Base-by-base conservation (phyloP, 1,140 invertebrate species). In the Eufriesea mexicana region DNA sequence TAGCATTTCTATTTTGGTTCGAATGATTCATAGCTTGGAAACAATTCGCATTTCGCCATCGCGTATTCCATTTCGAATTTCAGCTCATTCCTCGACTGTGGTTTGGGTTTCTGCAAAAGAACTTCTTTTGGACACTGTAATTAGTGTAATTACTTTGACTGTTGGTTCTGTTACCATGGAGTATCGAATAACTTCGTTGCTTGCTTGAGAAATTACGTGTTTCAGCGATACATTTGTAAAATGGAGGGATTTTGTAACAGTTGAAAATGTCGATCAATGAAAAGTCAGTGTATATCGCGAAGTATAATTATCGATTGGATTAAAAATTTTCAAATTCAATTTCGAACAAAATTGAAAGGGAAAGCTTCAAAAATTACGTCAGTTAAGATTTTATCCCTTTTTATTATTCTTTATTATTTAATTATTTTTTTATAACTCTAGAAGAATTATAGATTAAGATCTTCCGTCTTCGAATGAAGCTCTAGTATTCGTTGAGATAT, bases 231-330 rank as follows among this genome's bases (percentile, higher is more conserved):
- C 2, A 4, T 67, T 47, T 10, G 0, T 20, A 16, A 23, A 35
- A 8, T 8, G 1, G 35, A 2, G 10, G 4, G 5, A 5, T 5
- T 68, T 68, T 47, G 14, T 4, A 47, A 20, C 51, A 49, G 2
- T 20, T 6, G 4, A 42, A n/a, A 2, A 57, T 57, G 1, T 83
- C 51, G 84, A 42, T 76, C 84, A 83, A 66, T 86, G 79, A 74
- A 86, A 86, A 86, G 78, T 73, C 57, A 54, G 6, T 18, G 49
- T 25, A 35, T 18, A 62, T 23, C 16, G 49, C 28, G 23, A 59
- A 66, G 51, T 71, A 9, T 81, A 35, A 55, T 51, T 51, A 14
- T 51, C 55, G 4, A 20, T 8, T 47, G 1, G 5, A 9, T 12
- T 0, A 0, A 6, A 25, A 51, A 23, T 47, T 5, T 42, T 23